A percentile compares a stretch with the other conserved stretches of the same genome.
These are phyloP conservation scores for Drosophila bocki DNA, from an alignment of 1,140 invertebrate genomes.

Conservation along the genomic window DNA sequence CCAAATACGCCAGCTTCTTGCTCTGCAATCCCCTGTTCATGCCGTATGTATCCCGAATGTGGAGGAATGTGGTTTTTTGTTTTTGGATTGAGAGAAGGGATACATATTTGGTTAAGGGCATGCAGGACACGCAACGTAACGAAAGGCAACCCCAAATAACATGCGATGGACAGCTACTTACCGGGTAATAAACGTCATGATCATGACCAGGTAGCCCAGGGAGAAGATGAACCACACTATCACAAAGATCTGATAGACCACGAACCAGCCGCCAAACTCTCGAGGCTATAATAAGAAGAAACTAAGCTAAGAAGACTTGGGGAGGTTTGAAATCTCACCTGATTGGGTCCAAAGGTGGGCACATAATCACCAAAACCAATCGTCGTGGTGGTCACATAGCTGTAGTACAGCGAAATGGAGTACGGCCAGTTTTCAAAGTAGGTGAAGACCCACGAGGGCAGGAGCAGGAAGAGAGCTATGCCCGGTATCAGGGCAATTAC, in stretches of 20 bases:
- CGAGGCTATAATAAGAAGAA: slow-evolving; percentile 48
- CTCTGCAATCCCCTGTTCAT: slow-evolving; percentile 86
- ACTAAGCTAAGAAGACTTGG: no score
- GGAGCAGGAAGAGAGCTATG: slow-evolving; percentile 95
- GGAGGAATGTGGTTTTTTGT: slow-evolving; percentile 12
- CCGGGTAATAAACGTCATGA: slow-evolving; percentile 93
- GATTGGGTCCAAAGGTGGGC: slow-evolving; percentile 86
- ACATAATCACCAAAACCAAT: slow-evolving; percentile 98
- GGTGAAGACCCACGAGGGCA: slow-evolving; percentile 95
- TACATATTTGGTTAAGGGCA: slow-evolving; percentile 33
- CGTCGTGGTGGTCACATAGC: slow-evolving; percentile 96
- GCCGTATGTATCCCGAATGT: slow-evolving; percentile 5
- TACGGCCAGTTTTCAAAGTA: slow-evolving; percentile 96
- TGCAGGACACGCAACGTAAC: slow-evolving; percentile 54
- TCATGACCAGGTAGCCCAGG: slow-evolving; percentile 95
- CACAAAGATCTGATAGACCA: slow-evolving; percentile 84
- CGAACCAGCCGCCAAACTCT: slow-evolving; percentile 80
- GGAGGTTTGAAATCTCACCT: slow-evolving; percentile 85
- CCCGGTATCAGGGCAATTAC: slow-evolving; percentile 93
- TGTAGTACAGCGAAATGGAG: slow-evolving; percentile 95
- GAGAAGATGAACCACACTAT: slow-evolving; percentile 95
- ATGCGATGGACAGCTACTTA: slow-evolving; percentile 62
- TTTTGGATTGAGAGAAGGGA: slow-evolving; percentile 13
- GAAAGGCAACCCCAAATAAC: slow-evolving; percentile 15
- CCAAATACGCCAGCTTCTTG: slow-evolving; percentile 90